A percentile compares a stretch with the other conserved stretches of the same genome.
Conservation (phyloP, 2,113 vertebrate genomes). For the Nyctibius bracteatus region DNA sequence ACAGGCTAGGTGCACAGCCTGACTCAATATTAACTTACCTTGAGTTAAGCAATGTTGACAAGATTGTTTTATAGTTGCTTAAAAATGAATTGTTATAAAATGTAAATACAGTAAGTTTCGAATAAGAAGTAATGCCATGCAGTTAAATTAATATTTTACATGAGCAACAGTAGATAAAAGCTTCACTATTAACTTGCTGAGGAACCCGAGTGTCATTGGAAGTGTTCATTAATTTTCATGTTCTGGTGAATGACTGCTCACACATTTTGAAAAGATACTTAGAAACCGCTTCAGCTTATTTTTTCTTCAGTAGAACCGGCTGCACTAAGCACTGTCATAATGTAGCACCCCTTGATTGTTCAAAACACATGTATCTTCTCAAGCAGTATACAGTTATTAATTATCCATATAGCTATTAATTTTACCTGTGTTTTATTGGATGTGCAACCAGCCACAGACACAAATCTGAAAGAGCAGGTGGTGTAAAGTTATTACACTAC, state of each 20-base stretch:
- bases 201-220: background rate
- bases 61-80: background rate
- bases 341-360: accelerated
- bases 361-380: background rate
- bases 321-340: background rate
- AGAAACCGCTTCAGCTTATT: background rate
- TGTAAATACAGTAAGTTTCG: background rate
- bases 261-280: background rate
- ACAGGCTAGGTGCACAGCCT: background rate
- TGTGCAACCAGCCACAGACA: background rate
- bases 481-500: background rate
- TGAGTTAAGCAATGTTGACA: background rate
- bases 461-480: background rate
- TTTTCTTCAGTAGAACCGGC: background rate
- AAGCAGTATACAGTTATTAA: background rate
- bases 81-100: background rate
- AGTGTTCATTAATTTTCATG: background rate
- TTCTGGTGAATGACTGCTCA: background rate
- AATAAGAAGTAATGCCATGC: background rate
- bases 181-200: background rate
- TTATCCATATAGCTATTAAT: background rate
- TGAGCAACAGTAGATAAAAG: background rate
- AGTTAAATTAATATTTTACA: background rate
- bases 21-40: background rate
- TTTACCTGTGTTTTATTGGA: background rate